Evolutionary conservation across 2,888 invertebrate species (phyloP).

Genomic region (Gymnocheta viridis): DNA sequence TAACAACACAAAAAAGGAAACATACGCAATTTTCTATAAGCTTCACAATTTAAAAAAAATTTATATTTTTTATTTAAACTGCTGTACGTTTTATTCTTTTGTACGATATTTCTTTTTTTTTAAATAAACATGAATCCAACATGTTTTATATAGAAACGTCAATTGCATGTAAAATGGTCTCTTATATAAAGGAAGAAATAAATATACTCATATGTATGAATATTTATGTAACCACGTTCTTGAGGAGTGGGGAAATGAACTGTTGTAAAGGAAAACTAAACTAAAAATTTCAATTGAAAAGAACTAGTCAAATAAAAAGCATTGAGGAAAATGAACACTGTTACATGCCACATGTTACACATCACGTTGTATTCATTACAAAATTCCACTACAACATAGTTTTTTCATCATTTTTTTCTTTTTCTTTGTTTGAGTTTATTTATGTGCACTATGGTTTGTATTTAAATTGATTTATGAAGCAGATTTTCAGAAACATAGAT

Average conservation of each 20-base stretch:
- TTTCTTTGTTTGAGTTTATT: background rate
- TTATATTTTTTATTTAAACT: background rate
- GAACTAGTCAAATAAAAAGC: constrained; percentile 42
- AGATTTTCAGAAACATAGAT: too few species aligned
- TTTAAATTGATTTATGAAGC: background rate
- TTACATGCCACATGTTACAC: constrained; percentile 63
- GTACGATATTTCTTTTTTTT: background rate
- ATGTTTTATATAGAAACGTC: constrained; percentile 33
- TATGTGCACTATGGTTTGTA: background rate
- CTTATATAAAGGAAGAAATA: background rate
- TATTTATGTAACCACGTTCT: background rate
- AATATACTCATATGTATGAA: background rate
- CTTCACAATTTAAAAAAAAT: background rate
- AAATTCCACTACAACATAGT: constrained; percentile 44
- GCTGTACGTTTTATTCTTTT: constrained; percentile 5
- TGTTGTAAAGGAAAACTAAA: constrained; percentile 12
- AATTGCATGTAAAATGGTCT: constrained; percentile 43
- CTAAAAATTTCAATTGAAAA: constrained; percentile 45
- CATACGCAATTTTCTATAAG: constrained; percentile 16
- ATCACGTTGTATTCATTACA: constrained; percentile 63
- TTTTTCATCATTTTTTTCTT: background rate
- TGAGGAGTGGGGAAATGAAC: background rate
- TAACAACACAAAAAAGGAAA: background rate
- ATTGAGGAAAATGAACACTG: constrained; percentile 48
- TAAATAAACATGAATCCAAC: constrained; percentile 38